Evolutionary conservation across 2,888 invertebrate species (phyloP), one percentile per base, ranked within the genome.

Genomic region (Epinotia ramella): DNA sequence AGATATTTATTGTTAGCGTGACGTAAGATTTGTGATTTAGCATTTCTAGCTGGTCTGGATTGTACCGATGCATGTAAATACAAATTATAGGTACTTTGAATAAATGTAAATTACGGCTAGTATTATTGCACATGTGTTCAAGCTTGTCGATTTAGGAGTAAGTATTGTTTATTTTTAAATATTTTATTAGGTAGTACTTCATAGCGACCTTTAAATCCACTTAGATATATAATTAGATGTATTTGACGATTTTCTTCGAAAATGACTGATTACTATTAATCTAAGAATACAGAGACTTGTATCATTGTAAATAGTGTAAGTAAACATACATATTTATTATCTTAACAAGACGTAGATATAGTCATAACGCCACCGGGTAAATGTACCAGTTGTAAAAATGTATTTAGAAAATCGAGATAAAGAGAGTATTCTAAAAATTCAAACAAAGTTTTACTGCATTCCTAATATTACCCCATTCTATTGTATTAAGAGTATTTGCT

Each of bases 111-210:
- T 83, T 82, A 81, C 84, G 88, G 87, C 89, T 90, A 87, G 86
- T 88, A 89, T 90, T 87, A 90, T 89, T 88, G 89, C 87, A 85
- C 81, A 89, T 88, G 88, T 91, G 92, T 93, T 92, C 92, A 91
- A 84, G 91, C 91, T 91, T 90, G 80, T 85, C 80, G 81, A 80
- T 81, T 83, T 83, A 80, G 82, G 81, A 83, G 81, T 82, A 80
- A 80, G 82, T 80, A 80, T 80, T 78, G 71, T 79, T 78, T 77
- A 76, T 75, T 78, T 78, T 75, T 77, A 75, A 80, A 80, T 79
- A 82, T 80, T 78, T 78, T 79, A 78, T 80, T 78, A 81, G 80
- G 78, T 80, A 82, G 81, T 78, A 78, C 78, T 80, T 77, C 80
- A 81, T 81, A 76, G 76, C n/a, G 57, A 70, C 33, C 53, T 65